Percentiles rank a stretch among this genome's conserved stretches.
Evolutionary conservation across 2,888 invertebrate genomes (phyloP).

Genomic region (Tetragonula carbonaria): DNA sequence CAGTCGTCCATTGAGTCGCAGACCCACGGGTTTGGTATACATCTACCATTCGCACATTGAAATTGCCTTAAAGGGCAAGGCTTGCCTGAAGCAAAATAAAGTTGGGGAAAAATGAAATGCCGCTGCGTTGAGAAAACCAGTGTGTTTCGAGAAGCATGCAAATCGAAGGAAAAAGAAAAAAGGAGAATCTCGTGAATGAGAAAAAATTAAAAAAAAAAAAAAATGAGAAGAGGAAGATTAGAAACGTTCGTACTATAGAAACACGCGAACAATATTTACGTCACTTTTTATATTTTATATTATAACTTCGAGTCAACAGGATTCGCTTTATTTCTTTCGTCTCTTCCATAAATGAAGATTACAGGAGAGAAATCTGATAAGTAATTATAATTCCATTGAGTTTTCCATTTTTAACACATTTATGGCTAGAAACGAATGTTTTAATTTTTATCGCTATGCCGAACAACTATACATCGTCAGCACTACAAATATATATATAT

Average conservation of each 20-base stretch:
- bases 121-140: neutral
- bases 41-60: slow-evolving; percentile 89
- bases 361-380: neutral
- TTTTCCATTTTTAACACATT: neutral
- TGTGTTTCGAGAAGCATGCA: neutral
- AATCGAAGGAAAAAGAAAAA: neutral
- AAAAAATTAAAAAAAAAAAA: neutral
- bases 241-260: neutral
- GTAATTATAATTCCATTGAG: neutral
- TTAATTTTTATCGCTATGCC: too few species aligned
- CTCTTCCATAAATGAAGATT: too few species aligned
- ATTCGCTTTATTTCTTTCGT: too few species aligned
- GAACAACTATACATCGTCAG: too few species aligned
- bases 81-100: slow-evolving; percentile 76
- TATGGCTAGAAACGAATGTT: neutral
- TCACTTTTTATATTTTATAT: neutral
- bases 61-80: slow-evolving; percentile 90
- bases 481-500: too few species aligned
- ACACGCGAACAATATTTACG: neutral
- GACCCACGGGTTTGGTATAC: slow-evolving; percentile 91
- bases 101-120: slow-evolving; percentile 35
- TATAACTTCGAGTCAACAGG: neutral
- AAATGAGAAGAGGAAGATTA: neutral
- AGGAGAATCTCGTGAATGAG: neutral
- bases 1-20: slow-evolving; percentile 93